These are phyloP conservation scores for Leptonema lineaticorne DNA, from an alignment of 1,140 invertebrate species.

Conservation along the genomic window DNA sequence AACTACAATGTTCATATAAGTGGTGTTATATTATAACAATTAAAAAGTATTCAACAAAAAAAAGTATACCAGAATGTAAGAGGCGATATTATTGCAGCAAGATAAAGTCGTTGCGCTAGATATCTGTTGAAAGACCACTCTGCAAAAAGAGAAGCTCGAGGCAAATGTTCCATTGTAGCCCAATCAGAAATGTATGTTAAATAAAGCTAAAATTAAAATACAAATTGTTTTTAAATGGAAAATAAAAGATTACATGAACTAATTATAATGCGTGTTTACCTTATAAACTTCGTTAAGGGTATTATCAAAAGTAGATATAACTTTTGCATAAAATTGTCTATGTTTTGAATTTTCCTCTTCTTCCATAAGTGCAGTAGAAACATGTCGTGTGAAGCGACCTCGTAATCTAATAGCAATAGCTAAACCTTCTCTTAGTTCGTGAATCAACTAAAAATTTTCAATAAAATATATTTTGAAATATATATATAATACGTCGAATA, in stretches of 20 bases:
- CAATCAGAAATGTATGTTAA: slow-evolving; percentile 52
- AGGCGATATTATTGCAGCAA: slow-evolving; percentile 48
- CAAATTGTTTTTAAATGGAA: background rate
- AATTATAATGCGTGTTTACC: slow-evolving; percentile 47
- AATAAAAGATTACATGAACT: background rate
- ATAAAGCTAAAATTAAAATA: slow-evolving; percentile 46
- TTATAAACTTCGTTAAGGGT: slow-evolving; percentile 74
- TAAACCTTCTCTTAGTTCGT: slow-evolving; percentile 83
- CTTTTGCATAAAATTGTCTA: slow-evolving; percentile 56
- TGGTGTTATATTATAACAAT: background rate
- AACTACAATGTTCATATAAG: slow-evolving; percentile 17
- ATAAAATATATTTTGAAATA: background rate
- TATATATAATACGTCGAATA: background rate
- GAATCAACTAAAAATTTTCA: slow-evolving; percentile 66
- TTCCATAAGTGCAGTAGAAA: slow-evolving; percentile 64
- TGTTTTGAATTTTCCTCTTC: slow-evolving; percentile 52
- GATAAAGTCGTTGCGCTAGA: slow-evolving; percentile 46
- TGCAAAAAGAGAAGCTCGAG: slow-evolving; percentile 45
- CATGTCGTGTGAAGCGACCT: slow-evolving; percentile 70
- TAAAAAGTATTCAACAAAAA: background rate
- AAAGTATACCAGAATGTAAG: slow-evolving; percentile 46
- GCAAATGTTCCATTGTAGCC: slow-evolving; percentile 49
- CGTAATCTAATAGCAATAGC: slow-evolving; percentile 76
- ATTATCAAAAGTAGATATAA: slow-evolving; percentile 73
- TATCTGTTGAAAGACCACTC: slow-evolving; percentile 51